Evolutionary conservation across 92 coral and sea anemone species (phyloP).

Genomic region (Umimayanthus chanpuru): DNA sequence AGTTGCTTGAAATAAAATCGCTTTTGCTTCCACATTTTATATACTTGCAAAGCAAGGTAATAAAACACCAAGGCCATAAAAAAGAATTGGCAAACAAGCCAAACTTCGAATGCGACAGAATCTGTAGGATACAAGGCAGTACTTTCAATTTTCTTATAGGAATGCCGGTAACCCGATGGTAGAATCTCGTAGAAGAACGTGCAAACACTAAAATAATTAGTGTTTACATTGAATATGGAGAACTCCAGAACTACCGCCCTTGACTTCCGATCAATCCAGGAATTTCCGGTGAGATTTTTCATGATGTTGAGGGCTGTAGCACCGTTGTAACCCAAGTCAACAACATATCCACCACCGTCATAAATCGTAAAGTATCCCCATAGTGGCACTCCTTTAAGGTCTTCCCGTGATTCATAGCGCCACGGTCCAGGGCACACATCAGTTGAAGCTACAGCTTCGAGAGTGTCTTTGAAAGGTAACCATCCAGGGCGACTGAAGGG

Average conservation of each 20-base stretch:
- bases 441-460: slow-evolving; percentile 41
- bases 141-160: slow-evolving; percentile 65
- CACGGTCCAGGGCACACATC: slow-evolving; percentile 81
- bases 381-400: neutral
- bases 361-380: slow-evolving; percentile 37
- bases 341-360: slow-evolving; percentile 83
- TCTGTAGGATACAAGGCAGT: slow-evolving; percentile 79
- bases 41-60: slow-evolving; percentile 66
- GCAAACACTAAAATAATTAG: slow-evolving; percentile 71
- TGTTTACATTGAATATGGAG: slow-evolving; percentile 74
- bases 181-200: slow-evolving; percentile 69
- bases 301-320: slow-evolving; percentile 71
- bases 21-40: slow-evolving; percentile 68
- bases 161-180: slow-evolving; percentile 69
- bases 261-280: slow-evolving; percentile 86
- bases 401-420: slow-evolving; percentile 50
- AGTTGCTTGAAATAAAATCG: slow-evolving; percentile 67
- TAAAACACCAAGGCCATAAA: slow-evolving; percentile 65
- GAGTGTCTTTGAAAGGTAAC: slow-evolving; percentile 54
- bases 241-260: slow-evolving; percentile 83
- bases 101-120: slow-evolving; percentile 64
- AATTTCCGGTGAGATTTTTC: slow-evolving; percentile 55
- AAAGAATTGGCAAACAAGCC: slow-evolving; percentile 66
- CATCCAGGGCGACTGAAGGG: slow-evolving; percentile 66
- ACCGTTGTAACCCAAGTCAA: slow-evolving; percentile 87